Conservation (phyloP, 2,113 vertebrate species). For the Thermophis baileyi region DNA sequence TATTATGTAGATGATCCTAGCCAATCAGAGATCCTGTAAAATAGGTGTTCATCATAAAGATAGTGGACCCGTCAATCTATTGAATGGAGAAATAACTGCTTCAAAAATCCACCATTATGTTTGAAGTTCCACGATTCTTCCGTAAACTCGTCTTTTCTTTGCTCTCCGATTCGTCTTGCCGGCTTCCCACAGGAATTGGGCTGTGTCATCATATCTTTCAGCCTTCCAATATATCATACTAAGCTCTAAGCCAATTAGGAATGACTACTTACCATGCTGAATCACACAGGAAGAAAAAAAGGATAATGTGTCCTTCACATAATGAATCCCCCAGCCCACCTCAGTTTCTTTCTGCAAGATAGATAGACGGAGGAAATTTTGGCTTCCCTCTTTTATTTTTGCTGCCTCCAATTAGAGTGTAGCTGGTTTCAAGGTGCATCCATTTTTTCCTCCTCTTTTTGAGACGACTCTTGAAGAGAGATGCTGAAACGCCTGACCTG, state of each 20-base stretch:
- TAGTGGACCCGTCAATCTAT: background rate
- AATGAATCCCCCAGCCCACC: conserved; percentile 74
- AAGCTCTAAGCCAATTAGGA: conserved; percentile 93
- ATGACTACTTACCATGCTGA: conserved; percentile 92
- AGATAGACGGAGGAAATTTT: conserved; percentile 60
- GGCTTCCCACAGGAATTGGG: conserved; percentile 86
- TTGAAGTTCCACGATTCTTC: conserved; percentile 59
- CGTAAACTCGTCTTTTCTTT: conserved; percentile 66
- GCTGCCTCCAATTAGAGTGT: conserved; percentile 62
- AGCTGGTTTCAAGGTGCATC: conserved; percentile 48
- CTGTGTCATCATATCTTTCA: conserved; percentile 87
- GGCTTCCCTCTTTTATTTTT: conserved; percentile 60
- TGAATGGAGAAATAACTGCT: background rate
- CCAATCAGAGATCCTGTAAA: background rate
- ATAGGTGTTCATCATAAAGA: background rate
- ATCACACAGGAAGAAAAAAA: conserved; percentile 80
- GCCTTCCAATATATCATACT: conserved; percentile 92
- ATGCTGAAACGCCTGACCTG: conserved; percentile 48
- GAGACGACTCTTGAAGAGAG: conserved; percentile 44
- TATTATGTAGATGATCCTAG: background rate
- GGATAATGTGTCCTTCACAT: conserved; percentile 93
- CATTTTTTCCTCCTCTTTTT: conserved; percentile 16
- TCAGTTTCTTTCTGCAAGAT: conserved; percentile 65
- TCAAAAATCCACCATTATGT: conserved; percentile 56
- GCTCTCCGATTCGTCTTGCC: conserved; percentile 80